These are phyloP conservation scores for Anoplolepis gracilipes DNA, from an alignment of 1,140 invertebrate species.

Conservation along the genomic window DNA sequence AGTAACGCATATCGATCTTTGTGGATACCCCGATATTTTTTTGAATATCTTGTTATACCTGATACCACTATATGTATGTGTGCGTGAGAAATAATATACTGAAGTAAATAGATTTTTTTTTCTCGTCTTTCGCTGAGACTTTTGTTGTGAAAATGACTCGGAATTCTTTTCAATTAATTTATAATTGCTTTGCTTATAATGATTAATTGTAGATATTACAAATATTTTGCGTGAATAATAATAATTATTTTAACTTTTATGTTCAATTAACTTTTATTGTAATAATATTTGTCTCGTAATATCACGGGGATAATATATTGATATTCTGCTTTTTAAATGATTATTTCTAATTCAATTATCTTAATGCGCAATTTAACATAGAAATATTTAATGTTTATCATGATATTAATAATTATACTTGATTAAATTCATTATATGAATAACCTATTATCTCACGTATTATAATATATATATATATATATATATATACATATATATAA, in stretches of 20 bases:
- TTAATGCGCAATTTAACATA: not conserved
- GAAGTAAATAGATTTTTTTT: not conserved
- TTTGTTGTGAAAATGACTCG: not conserved
- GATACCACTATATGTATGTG: not conserved
- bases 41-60: not conserved
- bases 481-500: too few relatives aligned
- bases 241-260: not conserved
- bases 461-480: not conserved
- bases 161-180: not conserved
- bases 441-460: not conserved
- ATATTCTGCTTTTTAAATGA: not conserved
- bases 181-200: not conserved
- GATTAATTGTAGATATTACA: not conserved
- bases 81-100: not conserved
- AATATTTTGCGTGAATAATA: not conserved
- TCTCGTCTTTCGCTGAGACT: not conserved
- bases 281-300: not conserved
- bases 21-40: not conserved
- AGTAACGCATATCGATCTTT: constrained; percentile 1
- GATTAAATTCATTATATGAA: not conserved
- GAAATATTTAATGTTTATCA: not conserved
- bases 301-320: not conserved
- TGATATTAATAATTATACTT: not conserved
- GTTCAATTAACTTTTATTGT: not conserved
- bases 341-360: not conserved